Evolutionary conservation across 1,140 invertebrate species (phyloP), one percentile per base, ranked within the genome.

Genomic region (Centruroides vittatus): DNA sequence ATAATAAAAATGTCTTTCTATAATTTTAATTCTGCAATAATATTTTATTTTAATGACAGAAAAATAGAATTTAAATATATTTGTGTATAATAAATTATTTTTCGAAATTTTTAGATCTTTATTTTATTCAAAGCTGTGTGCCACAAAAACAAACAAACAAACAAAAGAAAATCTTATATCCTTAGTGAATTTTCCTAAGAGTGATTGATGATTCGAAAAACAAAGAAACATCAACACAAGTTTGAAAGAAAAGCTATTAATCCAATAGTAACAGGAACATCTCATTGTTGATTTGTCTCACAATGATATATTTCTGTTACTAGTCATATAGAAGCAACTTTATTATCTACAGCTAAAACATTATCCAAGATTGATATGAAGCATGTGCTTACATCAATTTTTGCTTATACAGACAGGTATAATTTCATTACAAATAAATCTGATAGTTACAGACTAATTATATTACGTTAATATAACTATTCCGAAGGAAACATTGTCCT

Each of bases 401-500:
- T 48, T 12, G 55, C 47, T 8, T 11, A 23, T 59, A 53, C 35
- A 12, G 9, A 12, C 23, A 48, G 13, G 35, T 53, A 23, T 12
- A 36, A 47, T 47, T 47, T 53, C 35, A 47, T 55, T 60, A 23
- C 3, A 23, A 35, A 35, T 53, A 10, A 60, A 13, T 13, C 9
- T 56, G 36, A 23, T 1, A 3, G 34, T 7, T 47, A 36, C 51
- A 36, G 13, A 8, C 8, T 48, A 23, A 23, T 34, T 12, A 13
- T 49, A 48, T 4, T n/a, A 8, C 23, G n/a, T 35, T 46, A 47
- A 11, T 8, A 46, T n/a, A 11, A 35, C 5, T 47, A 46, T 13
- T 34, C 41, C 10, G 23, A 4, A 35, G n/a, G 35, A 46, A 56
- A 35, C 35, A 36, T 3, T 57, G 23, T 35, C 13, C 74, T 70